Evolutionary conservation across 2,888 invertebrate species (phyloP), one percentile per base, ranked within the genome.

Genomic region (Ophion costatus): DNA sequence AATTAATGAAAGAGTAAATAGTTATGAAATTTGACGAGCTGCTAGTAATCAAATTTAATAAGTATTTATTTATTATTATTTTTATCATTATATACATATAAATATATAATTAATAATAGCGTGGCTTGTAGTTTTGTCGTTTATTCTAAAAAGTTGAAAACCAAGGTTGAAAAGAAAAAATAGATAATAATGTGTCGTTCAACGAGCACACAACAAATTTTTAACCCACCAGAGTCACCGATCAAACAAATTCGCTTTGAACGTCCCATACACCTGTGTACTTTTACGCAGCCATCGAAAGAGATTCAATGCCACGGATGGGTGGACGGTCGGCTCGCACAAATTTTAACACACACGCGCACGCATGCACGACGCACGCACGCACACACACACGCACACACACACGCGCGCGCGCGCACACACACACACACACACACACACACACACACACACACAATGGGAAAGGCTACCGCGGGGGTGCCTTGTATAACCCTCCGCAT

Each of bases 241-340:
- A 10, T 2, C 22, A 61, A 61, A 22, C 42, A 24, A 64, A 64
- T 75, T 64, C 11, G 17, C 11, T 29, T 56, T 33, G 45, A 75
- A 75, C 29, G 7, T 14, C 75, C 66, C 45, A 14, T 67, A 45
- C 10, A 45, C 17, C 14, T 17, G 17, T 51, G 17, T 51, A 22
- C 57, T 57, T 20, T 24, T 29, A 69, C 67, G 20, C 2, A 67
- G 42, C 33, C 57, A 80, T 75, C 38, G 38, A 59, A 69, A 80
- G 82, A 81, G 84, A 83, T 87, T 88, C 86, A 87, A 88, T 88
- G 88, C 87, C 85, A 88, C 79, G 86, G 85, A 85, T 87, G 75
- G 77, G 77, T 87, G 82, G 83, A 76, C 82, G 78, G 82, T 82
- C 81, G 80, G 80, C 83, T 84, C 88, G 59, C 59, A 86, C 86